Evolutionary conservation across 1,140 invertebrate species (phyloP), one percentile per base, ranked within the genome.

Genomic region (Rhynchophorus ferrugineus): DNA sequence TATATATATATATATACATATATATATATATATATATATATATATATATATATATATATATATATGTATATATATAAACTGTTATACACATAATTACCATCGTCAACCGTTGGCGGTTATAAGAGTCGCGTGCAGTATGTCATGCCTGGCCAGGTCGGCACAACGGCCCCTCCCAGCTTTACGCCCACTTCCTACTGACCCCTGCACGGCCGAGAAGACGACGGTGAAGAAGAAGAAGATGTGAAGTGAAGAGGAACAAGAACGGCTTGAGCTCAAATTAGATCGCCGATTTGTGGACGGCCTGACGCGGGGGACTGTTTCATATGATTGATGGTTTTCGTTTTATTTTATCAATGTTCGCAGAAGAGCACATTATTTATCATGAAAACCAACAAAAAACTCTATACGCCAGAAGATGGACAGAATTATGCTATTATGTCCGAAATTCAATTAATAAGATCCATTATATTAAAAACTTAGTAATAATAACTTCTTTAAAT

Each of bases 121-220:
- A 47, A 46, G 36, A 38, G 21, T 24, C 41, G 37, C 47, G 11
- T 20, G 21, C 41, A 20, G 24, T 3, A 29, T 54, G 45, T 49
- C 44, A 53, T 53, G 49, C 51, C 35, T 54, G 52, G 46, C 46
- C 47, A 50, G 50, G 49, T 46, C 49, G 47, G 45, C 22, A 21
- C 29, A 37, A 22, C 41, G 47, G 57, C 60, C 60, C 60, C 57
- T 59, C 60, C 57, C 59, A 52, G 54, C 48, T 41, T 39, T 29
- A 57, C 60, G 60, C 60, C 60, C 60, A 61, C 60, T 61, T 61
- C 60, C 60, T 61, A 51, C 55, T 51, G 54, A 55, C 54, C 57
- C 57, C 54, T 61, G 57, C 49, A 45, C 36, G 42, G 44, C 8
- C 18, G 20, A 3, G 17, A 41, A n/a, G n/a, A n/a, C n/a, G n/a